Evolutionary conservation across 2,888 invertebrate genomes (phyloP), one percentile per base, ranked within the genome.

Genomic region (Pachydiplax longipennis): DNA sequence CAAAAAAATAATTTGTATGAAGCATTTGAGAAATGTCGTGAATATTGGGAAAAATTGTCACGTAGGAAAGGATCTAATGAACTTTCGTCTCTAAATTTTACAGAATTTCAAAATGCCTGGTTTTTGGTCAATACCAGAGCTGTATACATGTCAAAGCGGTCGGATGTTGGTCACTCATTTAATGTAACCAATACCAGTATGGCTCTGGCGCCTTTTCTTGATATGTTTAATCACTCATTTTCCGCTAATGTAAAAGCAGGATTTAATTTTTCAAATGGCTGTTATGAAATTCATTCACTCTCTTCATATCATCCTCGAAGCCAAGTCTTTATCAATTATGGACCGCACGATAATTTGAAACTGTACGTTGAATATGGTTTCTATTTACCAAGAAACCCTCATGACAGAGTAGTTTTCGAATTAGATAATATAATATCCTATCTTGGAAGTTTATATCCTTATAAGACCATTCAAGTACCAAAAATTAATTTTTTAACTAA

Each of bases 291-390:
- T 61, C 87, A 37, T 37, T 61, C 87, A 12, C 87, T 58, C 4
- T 40, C 18, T 2, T 3, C 35, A 6, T 87, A 61, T 35, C n/a
- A 61, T 13, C 37, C 87, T 22, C 53, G 37, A 15, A 58, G 37
- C 22, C 97, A 99, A 95, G 96, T 98, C 91, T 98, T 97, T 93
- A 98, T 99, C 92, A 97, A 97, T 92, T 99, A 99, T 93, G 99
- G 98, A 0, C 95, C 96, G 73, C 97, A 98, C 93, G 96, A 96
- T 92, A 99, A 97, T 94, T 93, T 96, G 0, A 97, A 97, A 93
- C 94, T 99, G n/a, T 95, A 97, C 58, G 94, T 96, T 0, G 98
- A 99, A 93, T 99, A 99, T 94, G 99, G 99, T 0, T 99, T 99
- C 94, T 96, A 96, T 92, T 93, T 97, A 91, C 95, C 96, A 0